Conservation (phyloP, 2,797 vertebrate genomes). For the Periparus ater region DNA sequence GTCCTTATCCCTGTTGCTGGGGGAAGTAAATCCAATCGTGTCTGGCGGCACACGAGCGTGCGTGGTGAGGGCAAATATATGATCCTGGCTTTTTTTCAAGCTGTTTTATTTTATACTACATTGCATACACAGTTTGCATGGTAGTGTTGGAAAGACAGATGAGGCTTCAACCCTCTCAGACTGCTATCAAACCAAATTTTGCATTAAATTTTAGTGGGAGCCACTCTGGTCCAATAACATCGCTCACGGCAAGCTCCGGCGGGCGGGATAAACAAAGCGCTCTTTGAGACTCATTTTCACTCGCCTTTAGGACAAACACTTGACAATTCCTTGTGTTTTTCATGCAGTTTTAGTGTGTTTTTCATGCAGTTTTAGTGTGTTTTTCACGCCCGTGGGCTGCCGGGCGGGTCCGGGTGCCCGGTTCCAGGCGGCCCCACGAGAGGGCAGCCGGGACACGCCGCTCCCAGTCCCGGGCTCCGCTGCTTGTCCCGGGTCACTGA, state of each 20-base stretch:
- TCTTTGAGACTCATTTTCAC: not conserved
- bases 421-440: not conserved
- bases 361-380: accelerated
- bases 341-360: accelerated
- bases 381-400: accelerated
- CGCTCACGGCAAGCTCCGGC: accelerated
- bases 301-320: accelerated
- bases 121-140: not conserved
- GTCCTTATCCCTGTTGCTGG: too few relatives aligned
- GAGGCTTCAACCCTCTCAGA: not conserved
- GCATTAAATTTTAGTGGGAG: not conserved
- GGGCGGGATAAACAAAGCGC: accelerated
- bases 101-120: not conserved
- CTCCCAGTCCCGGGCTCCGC: not conserved
- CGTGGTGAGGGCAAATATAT: accelerated
- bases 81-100: not conserved
- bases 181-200: not conserved
- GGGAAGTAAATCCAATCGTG: not conserved
- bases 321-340: accelerated
- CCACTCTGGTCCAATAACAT: accelerated
- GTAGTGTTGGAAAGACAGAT: accelerated
- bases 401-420: accelerated
- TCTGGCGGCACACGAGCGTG: accelerated
- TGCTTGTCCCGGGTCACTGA: accelerated
- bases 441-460: not conserved